Conservation (phyloP, 2,797 vertebrate species). For the Pipistrellus pipistrellus region DNA sequence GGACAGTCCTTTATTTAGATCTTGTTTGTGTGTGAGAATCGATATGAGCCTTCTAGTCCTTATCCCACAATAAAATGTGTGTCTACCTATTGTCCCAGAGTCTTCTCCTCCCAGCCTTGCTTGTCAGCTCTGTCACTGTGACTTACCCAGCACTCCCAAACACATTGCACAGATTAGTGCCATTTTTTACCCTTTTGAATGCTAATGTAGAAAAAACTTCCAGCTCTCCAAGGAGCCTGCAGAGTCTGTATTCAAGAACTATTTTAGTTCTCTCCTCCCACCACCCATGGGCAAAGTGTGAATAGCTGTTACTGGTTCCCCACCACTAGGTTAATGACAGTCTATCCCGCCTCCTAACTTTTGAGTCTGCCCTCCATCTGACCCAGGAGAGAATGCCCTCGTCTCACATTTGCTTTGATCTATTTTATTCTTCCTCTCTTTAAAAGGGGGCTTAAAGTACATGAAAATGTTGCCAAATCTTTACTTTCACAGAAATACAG, state of each 20-base stretch:
- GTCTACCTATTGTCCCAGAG: neutral
- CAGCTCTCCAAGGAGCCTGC: neutral
- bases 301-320: neutral
- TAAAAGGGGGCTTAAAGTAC: slow-evolving; percentile 22
- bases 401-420: neutral
- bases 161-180: neutral
- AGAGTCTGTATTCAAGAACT: slow-evolving; percentile 21
- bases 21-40: slow-evolving; percentile 79
- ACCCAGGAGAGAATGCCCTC: neutral
- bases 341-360: neutral
- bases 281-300: neutral
- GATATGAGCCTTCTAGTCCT: slow-evolving; percentile 77
- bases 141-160: neutral
- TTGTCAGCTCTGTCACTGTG: neutral
- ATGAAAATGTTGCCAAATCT: slow-evolving; percentile 30
- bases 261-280: slow-evolving; percentile 27
- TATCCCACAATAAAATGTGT: slow-evolving; percentile 77
- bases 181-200: neutral
- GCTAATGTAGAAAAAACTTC: neutral
- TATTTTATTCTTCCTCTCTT: neutral
- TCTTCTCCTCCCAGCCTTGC: neutral
- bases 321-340: neutral
- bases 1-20: slow-evolving; percentile 83
- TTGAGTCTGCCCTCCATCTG: neutral
- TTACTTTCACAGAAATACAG: neutral